Conservation (phyloP, 2,797 vertebrate genomes). For the Tadarida brasiliensis region DNA sequence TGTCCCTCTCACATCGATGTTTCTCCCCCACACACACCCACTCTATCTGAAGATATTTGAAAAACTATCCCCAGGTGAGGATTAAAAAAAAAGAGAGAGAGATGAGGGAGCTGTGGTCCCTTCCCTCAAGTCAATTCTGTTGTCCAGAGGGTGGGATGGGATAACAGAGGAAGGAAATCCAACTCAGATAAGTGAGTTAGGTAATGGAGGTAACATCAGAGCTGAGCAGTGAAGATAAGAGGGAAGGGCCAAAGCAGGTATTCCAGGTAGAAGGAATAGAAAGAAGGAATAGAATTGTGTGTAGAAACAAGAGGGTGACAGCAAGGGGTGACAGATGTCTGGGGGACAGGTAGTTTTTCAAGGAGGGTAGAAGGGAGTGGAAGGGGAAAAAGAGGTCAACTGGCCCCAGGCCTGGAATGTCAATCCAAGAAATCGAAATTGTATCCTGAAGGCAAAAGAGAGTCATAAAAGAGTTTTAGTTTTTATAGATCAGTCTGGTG, state of each 20-base stretch:
- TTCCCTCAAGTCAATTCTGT: not conserved
- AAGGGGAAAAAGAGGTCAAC: not conserved
- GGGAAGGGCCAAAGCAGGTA: not conserved
- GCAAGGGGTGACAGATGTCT: not conserved
- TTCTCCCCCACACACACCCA: too few relatives aligned
- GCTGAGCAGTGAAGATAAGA: not conserved
- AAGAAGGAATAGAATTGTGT: not conserved
- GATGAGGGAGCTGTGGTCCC: not conserved
- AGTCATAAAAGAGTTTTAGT: not conserved
- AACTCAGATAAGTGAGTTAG: not conserved
- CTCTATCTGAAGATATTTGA: too few relatives aligned
- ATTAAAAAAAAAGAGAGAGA: not conserved
- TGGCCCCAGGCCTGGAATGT: not conserved
- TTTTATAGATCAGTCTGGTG: not conserved
- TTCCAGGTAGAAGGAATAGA: not conserved
- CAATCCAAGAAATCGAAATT: not conserved
- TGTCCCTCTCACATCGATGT: too few relatives aligned
- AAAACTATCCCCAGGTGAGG: too few relatives aligned
- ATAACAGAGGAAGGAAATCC: not conserved
- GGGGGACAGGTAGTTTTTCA: too few relatives aligned
- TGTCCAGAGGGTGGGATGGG: too few relatives aligned
- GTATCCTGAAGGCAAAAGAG: not conserved
- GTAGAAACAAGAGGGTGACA: not conserved
- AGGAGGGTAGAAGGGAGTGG: not conserved
- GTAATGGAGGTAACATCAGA: not conserved